Evolutionary conservation across 2,113 vertebrate species (phyloP).

Genomic region (Halichoerus grypus): DNA sequence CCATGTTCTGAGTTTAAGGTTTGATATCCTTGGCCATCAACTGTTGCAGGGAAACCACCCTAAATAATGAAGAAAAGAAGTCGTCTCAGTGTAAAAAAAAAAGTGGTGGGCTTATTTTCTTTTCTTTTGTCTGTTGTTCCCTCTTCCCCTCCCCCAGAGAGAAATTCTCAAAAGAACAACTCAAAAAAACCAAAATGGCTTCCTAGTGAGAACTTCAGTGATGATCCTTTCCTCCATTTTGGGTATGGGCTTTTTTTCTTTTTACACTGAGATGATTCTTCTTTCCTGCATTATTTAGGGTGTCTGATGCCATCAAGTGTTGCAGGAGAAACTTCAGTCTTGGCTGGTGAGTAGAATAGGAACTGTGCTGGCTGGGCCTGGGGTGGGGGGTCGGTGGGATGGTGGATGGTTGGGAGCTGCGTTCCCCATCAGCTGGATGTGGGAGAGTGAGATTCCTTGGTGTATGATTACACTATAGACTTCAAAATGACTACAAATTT

Average conservation of each 20-base stretch:
- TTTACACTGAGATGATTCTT: conserved; percentile 85
- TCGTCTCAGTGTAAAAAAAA: conserved; percentile 86
- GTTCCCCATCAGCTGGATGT: conserved; percentile 63
- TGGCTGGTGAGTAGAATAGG: conserved; percentile 86
- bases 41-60: conserved; percentile 84
- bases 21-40: conserved; percentile 83
- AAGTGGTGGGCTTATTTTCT: conserved; percentile 85
- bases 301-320: conserved; percentile 86
- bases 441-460: conserved; percentile 74
- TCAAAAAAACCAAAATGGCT: conserved; percentile 81
- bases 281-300: conserved; percentile 85
- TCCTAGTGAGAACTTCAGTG: conserved; percentile 81
- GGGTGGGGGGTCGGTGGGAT: conserved; percentile 70
- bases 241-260: conserved; percentile 83
- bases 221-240: conserved; percentile 81
- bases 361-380: conserved; percentile 76
- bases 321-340: conserved; percentile 86
- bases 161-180: conserved; percentile 81
- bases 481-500: conserved; percentile 75
- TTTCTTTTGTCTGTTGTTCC: conserved; percentile 83
- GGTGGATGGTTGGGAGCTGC: conserved; percentile 75
- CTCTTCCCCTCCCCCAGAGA: conserved; percentile 81
- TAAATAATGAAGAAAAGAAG: conserved; percentile 85
- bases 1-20: conserved; percentile 86
- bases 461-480: conserved; percentile 59